A percentile compares a stretch with the other conserved stretches of the same genome.
phyloP scores from a whole-genome alignment of 2,888 invertebrate species.

The Clanis bilineata region DNA sequence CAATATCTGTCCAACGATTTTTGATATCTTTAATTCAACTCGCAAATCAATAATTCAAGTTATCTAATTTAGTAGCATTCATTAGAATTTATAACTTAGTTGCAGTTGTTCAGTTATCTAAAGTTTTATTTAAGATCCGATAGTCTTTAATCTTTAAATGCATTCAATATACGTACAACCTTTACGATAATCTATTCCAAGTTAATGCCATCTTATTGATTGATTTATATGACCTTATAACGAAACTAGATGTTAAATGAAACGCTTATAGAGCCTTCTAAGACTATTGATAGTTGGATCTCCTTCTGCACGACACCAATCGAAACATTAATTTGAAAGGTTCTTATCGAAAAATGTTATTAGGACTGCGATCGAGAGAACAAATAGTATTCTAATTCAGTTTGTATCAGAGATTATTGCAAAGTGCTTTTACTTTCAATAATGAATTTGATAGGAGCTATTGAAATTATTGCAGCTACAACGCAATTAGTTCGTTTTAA shows the following conservation, averaged over 20 bases:
- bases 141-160: not conserved
- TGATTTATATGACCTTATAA: not conserved
- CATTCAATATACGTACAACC: not conserved
- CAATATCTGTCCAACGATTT: no score
- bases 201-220: not conserved
- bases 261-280: not conserved
- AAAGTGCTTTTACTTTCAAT: not conserved
- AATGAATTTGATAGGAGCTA: not conserved
- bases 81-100: not conserved
- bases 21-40: not conserved
- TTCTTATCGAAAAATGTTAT: not conserved
- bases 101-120: not conserved
- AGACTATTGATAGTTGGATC: not conserved
- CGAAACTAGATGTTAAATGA: not conserved
- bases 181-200: not conserved
- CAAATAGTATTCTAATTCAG: not conserved
- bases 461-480: not conserved
- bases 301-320: not conserved
- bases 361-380: not conserved
- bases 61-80: no score
- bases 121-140: not conserved
- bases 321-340: not conserved
- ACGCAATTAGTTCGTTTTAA: not conserved
- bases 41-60: not conserved
- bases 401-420: not conserved